Evolutionary conservation across 2,113 vertebrate genomes (phyloP).

Genomic region (Pelecanus crispus): DNA sequence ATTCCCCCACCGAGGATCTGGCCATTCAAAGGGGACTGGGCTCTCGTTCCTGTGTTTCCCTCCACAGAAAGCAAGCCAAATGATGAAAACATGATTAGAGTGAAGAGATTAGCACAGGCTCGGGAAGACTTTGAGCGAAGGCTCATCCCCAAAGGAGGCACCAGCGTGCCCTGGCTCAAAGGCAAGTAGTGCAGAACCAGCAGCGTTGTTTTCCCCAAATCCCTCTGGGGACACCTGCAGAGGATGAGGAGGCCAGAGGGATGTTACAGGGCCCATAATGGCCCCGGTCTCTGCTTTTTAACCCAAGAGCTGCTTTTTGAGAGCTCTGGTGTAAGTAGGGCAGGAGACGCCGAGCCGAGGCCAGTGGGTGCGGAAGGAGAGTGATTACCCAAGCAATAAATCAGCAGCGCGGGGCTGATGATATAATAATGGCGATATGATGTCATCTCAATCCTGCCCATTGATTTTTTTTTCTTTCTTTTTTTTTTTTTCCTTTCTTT

Average conservation of each 20-base stretch:
- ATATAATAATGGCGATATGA: slow-evolving; percentile 10
- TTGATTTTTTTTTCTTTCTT: not conserved
- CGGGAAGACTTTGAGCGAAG: not conserved
- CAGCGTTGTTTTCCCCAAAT: accelerated
- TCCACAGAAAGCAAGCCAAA: not conserved
- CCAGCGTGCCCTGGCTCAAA: not conserved
- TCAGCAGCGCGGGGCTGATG: not conserved
- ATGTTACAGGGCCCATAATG: not conserved
- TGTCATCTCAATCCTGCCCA: slow-evolving; percentile 2
- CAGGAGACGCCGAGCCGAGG: not conserved
- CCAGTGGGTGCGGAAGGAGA: not conserved
- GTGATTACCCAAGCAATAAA: not conserved
- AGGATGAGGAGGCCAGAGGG: not conserved
- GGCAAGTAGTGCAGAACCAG: not conserved
- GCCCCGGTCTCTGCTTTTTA: not conserved
- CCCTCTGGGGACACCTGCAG: not conserved
- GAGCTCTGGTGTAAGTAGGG: not conserved
- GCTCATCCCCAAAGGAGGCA: not conserved
- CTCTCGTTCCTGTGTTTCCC: not conserved
- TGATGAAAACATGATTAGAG: not conserved
- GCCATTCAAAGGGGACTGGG: not conserved
- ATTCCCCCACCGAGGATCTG: not conserved
- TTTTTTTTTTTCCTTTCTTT: too few relatives aligned
- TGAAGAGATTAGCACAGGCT: not conserved
- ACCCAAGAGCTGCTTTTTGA: not conserved